phyloP scores from a whole-genome alignment of 92 coral and sea anemone species.

The Zoanthus sociatus region DNA sequence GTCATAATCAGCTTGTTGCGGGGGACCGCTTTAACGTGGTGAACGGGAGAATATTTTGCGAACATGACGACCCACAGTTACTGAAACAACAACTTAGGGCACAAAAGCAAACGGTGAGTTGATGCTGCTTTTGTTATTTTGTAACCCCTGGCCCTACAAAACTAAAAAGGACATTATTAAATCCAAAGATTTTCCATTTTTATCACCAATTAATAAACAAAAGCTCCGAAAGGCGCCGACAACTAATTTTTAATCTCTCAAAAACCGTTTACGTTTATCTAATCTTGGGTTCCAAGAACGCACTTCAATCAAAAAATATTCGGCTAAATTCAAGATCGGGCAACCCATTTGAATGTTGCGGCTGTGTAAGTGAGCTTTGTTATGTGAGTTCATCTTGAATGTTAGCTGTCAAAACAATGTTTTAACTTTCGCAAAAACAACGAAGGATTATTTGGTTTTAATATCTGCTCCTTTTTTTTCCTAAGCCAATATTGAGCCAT shows the following conservation, averaged over 20 bases:
- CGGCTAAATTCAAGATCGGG: not conserved
- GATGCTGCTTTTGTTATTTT: not conserved
- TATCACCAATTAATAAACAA: not conserved
- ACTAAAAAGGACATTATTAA: conserved; percentile 17
- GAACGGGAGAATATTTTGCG: conserved; percentile 97
- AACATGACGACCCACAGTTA: conserved; percentile 90
- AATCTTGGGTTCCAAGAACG: not conserved
- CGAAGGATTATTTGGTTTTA: conserved; percentile 81
- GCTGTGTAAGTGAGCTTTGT: conserved; percentile 49
- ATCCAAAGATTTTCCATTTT: not conserved
- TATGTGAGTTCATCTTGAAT: conserved; percentile 35
- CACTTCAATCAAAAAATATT: not conserved
- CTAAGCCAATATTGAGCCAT: conserved; percentile 89
- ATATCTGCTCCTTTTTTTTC: conserved; percentile 82
- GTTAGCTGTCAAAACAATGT: conserved; percentile 77
- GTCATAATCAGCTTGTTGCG: conserved; percentile 92
- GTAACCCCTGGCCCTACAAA: not conserved
- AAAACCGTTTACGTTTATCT: conserved; percentile 6
- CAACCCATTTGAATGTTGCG: not conserved
- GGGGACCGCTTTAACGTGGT: conserved; percentile 98
- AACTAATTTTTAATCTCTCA: not conserved
- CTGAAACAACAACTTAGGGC: conserved; percentile 84
- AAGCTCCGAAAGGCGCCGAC: not conserved
- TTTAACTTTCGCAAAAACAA: conserved; percentile 62
- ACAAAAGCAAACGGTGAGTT: conserved; percentile 90